phyloP scores from a whole-genome alignment of 2,888 invertebrate genomes.

The Lysandra coridon region DNA sequence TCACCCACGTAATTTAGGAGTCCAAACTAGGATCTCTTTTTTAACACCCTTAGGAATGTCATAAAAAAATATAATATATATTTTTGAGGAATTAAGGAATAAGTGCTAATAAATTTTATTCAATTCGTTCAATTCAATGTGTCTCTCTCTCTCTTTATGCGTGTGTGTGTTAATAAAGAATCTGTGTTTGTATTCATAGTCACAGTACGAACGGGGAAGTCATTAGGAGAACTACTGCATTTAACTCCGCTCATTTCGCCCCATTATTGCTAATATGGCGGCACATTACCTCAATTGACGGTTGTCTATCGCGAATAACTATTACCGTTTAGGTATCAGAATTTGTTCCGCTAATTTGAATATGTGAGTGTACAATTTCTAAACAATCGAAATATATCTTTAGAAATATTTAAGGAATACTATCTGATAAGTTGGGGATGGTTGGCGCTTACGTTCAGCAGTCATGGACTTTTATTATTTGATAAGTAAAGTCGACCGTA shows the following conservation, averaged over 20 bases:
- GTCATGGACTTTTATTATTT: no score
- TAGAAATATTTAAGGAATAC: no score
- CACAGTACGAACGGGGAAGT: neutral
- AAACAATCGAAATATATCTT: no score
- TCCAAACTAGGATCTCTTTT: no score
- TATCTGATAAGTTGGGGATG: no score
- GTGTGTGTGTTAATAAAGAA: neutral
- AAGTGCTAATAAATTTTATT: no score
- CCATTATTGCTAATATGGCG: conserved; percentile 6
- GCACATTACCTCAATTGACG: conserved; percentile 12
- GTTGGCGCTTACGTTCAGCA: no score
- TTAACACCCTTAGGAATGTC: no score
- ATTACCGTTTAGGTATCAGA: neutral
- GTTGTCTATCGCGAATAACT: neutral
- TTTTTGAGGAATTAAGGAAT: no score
- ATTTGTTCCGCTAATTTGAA: neutral
- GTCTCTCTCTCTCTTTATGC: neutral
- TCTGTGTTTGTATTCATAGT: neutral
- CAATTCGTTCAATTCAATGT: neutral
- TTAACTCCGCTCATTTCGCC: conserved; percentile 9
- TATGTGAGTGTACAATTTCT: neutral
- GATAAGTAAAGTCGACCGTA: no score
- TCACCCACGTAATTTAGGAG: no score
- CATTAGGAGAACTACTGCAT: neutral
- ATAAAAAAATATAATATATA: no score